A percentile compares a stretch with the other conserved stretches of the same genome.
These are phyloP conservation scores for Trissolcus japonicus DNA, from an alignment of 2,888 invertebrate species.

Conservation along the genomic window DNA sequence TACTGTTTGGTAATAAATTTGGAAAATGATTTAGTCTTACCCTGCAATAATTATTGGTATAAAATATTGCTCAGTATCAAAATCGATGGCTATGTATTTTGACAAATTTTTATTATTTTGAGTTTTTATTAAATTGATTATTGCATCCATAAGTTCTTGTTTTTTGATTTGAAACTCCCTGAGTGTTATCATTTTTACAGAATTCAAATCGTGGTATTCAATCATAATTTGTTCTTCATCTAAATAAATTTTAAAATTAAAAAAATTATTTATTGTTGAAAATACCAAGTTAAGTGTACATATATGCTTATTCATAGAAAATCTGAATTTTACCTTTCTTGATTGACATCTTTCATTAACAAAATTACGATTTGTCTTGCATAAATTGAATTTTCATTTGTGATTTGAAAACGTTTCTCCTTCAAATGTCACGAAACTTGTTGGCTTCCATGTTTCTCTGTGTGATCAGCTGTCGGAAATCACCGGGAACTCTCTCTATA, in stretches of 20 bases:
- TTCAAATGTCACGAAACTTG: too few relatives aligned
- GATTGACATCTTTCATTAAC: too few relatives aligned
- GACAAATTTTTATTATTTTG: slow-evolving; percentile 25
- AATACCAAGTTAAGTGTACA: not conserved
- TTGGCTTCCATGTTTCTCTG: too few relatives aligned
- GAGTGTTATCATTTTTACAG: slow-evolving; percentile 59
- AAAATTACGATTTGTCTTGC: too few relatives aligned
- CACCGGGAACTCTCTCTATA: too few relatives aligned
- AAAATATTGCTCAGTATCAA: slow-evolving; percentile 61
- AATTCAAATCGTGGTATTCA: slow-evolving; percentile 62
- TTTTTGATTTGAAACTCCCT: slow-evolving; percentile 51
- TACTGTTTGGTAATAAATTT: not conserved
- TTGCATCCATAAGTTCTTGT: slow-evolving; percentile 39
- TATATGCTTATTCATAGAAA: too few relatives aligned
- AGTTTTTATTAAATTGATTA: slow-evolving; percentile 39
- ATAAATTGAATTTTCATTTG: too few relatives aligned
- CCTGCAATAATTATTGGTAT: slow-evolving; percentile 67
- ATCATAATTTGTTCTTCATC: slow-evolving; percentile 45
- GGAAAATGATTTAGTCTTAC: slow-evolving; percentile 54
- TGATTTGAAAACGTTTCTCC: too few relatives aligned
- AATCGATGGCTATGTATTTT: slow-evolving; percentile 66
- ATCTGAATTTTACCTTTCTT: too few relatives aligned
- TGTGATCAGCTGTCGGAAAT: too few relatives aligned
- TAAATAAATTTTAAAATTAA: slow-evolving; percentile 2
- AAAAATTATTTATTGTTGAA: not conserved